These are phyloP conservation scores for Hirundo rustica DNA, from an alignment of 2,797 vertebrate genomes.

Conservation along the genomic window DNA sequence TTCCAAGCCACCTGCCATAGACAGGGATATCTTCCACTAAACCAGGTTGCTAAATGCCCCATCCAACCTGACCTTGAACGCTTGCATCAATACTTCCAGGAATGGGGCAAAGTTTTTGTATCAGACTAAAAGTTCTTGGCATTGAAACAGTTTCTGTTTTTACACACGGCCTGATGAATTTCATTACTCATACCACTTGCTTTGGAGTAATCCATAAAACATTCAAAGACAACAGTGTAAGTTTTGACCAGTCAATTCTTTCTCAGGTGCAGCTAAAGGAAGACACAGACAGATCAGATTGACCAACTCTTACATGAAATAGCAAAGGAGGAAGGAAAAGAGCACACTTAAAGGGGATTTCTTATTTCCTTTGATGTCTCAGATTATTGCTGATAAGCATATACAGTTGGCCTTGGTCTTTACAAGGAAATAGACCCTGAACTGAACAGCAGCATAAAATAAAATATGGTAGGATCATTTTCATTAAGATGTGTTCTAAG, in stretches of 20 bases:
- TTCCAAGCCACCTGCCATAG: too few relatives aligned
- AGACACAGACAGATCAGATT: neutral
- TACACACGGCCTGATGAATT: neutral
- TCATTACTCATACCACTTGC: neutral
- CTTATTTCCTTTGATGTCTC: neutral
- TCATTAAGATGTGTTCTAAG: neutral
- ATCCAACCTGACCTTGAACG: neutral
- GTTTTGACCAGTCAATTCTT: neutral
- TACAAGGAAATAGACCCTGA: neutral
- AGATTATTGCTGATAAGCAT: neutral
- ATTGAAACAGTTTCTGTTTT: neutral
- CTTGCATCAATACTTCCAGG: neutral
- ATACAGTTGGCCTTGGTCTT: neutral
- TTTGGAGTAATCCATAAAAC: neutral
- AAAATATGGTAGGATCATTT: neutral
- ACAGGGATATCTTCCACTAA: neutral
- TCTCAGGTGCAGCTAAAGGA: neutral
- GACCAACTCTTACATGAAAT: neutral
- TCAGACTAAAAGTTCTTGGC: neutral
- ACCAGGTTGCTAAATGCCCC: neutral
- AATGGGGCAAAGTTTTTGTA: neutral
- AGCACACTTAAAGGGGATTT: neutral
- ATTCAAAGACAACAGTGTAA: neutral
- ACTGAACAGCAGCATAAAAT: neutral
- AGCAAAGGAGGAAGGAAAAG: neutral